phyloP scores from a whole-genome alignment of 1,140 invertebrate genomes.

The Adelges cooleyi region DNA sequence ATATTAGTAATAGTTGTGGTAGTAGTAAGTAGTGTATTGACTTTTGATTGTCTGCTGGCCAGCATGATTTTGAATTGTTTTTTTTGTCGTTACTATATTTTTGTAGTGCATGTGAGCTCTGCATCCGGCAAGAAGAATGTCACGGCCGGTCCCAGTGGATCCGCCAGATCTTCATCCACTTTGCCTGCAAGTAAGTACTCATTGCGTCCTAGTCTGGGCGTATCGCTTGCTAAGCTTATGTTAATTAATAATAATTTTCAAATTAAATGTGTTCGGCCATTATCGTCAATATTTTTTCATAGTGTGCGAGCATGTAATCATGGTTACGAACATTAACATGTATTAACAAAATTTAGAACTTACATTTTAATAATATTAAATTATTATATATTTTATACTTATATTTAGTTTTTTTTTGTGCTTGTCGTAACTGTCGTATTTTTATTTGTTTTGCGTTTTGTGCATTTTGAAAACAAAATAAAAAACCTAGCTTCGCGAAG shows the following conservation, averaged over 20 bases:
- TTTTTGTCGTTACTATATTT: constrained; percentile 14
- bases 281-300: neutral
- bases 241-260: too few species aligned
- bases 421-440: constrained; percentile 20
- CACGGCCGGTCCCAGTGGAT: neutral
- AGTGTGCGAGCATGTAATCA: neutral
- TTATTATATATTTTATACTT: neutral
- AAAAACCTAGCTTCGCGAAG: constrained; percentile 15
- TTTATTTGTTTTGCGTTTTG: constrained; percentile 24
- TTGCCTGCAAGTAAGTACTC: constrained; percentile 21
- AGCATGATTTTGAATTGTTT: constrained; percentile 23
- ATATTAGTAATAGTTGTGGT: neutral
- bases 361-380: too few species aligned
- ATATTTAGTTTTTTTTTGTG: neutral
- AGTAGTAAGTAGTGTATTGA: neutral
- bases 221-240: constrained; percentile 8
- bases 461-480: constrained; percentile 29
- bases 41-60: neutral
- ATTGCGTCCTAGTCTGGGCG: neutral
- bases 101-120: constrained; percentile 28
- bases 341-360: too few species aligned
- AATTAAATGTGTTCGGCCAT: too few species aligned
- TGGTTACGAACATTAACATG: neutral
- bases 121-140: constrained; percentile 14
- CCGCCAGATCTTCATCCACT: constrained; percentile 1